phyloP scores from a whole-genome alignment of 2,113 vertebrate genomes.

The Psilopsiagon aurifrons region DNA sequence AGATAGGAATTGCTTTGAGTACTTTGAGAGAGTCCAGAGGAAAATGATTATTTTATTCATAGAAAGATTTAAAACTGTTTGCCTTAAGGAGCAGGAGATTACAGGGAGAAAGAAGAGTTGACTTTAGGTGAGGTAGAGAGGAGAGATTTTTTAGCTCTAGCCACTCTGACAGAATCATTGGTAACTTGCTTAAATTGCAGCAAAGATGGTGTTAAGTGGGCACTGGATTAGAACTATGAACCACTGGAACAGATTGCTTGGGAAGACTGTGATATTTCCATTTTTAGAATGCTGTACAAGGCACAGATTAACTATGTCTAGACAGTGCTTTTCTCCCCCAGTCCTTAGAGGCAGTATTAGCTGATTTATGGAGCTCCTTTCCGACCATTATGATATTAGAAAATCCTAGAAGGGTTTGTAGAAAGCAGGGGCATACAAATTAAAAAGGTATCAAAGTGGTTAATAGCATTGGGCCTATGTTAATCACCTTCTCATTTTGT shows the following conservation, averaged over 20 bases:
- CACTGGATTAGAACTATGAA: not conserved
- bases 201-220: not conserved
- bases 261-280: not conserved
- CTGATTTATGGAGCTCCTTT: constrained; percentile 11
- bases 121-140: not conserved
- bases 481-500: constrained; percentile 16
- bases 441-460: not conserved
- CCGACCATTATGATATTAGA: not conserved
- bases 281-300: not conserved
- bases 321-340: not conserved
- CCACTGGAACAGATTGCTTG: not conserved
- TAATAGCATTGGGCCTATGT: not conserved
- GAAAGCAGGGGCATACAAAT: not conserved
- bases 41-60: not conserved
- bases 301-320: constrained; percentile 24
- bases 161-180: not conserved
- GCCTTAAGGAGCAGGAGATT: not conserved
- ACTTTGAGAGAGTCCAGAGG: not conserved
- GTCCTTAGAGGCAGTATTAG: not conserved
- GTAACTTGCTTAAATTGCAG: not conserved
- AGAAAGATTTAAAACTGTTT: not conserved
- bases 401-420: not conserved
- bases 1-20: not conserved
- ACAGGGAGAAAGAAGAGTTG: not conserved
- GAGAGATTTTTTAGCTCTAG: not conserved